These are phyloP conservation scores for Bradysia coprophila DNA, from an alignment of 1,140 invertebrate species.

Conservation along the genomic window DNA sequence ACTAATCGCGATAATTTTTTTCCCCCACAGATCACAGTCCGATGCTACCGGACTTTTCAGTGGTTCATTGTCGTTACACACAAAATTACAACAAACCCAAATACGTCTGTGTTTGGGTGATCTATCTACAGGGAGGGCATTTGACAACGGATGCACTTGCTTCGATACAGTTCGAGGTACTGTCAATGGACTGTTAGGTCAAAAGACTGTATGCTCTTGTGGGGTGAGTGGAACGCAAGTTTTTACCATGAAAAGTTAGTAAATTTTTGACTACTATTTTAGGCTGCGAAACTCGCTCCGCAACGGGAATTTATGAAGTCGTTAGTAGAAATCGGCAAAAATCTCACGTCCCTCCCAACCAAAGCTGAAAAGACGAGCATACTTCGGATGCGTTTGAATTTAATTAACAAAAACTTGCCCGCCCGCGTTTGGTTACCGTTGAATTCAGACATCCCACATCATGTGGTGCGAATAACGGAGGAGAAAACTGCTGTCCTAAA, in stretches of 20 bases:
- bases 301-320: constrained; percentile 76
- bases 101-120: constrained; percentile 66
- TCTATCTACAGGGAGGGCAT: constrained; percentile 79
- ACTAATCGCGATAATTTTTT: no score
- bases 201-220: constrained; percentile 53
- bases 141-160: constrained; percentile 91
- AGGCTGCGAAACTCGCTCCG: constrained; percentile 57
- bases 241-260: no score
- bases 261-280: no score
- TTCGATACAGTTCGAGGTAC: constrained; percentile 40
- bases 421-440: constrained; percentile 94
- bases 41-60: constrained; percentile 55
- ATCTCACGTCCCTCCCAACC: constrained; percentile 73
- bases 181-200: constrained; percentile 52
- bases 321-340: constrained; percentile 78
- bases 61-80: neutral
- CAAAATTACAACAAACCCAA: constrained; percentile 21
- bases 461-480: constrained; percentile 72
- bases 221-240: no score
- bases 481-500: constrained; percentile 91
- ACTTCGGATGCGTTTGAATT: constrained; percentile 77
- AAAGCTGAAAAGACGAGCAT: constrained; percentile 86
- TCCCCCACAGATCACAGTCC: constrained; percentile 79
- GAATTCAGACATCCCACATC: constrained; percentile 81
- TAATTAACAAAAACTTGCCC: constrained; percentile 91